These are phyloP conservation scores for Maniola jurtina DNA, from an alignment of 1,140 invertebrate species.

Conservation along the genomic window DNA sequence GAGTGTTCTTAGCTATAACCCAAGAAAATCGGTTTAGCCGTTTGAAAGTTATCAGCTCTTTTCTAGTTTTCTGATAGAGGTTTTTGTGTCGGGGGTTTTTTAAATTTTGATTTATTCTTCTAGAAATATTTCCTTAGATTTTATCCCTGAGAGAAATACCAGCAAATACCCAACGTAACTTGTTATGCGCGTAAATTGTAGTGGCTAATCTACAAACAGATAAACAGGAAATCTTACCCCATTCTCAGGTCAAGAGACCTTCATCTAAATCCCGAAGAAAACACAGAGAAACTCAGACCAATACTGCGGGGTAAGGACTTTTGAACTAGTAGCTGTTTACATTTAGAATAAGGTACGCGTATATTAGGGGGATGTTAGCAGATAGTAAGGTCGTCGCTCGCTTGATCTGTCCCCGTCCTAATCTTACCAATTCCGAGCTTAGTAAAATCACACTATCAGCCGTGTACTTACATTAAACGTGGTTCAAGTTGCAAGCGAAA, in stretches of 20 bases:
- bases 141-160: too few relatives aligned
- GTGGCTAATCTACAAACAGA: too few relatives aligned
- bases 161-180: too few relatives aligned
- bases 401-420: slow-evolving; percentile 32
- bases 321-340: neutral
- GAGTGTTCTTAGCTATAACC: too few relatives aligned
- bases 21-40: too few relatives aligned
- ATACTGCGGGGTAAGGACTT: neutral
- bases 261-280: neutral
- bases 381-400: slow-evolving; percentile 17
- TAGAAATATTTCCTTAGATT: too few relatives aligned
- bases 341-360: neutral
- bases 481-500: slow-evolving; percentile 17
- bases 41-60: too few relatives aligned
- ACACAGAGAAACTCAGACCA: neutral
- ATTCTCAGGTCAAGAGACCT: neutral
- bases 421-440: slow-evolving; percentile 46
- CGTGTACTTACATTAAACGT: slow-evolving; percentile 39
- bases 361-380: slow-evolving; percentile 5
- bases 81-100: too few relatives aligned
- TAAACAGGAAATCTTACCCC: neutral
- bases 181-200: too few relatives aligned
- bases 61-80: too few relatives aligned
- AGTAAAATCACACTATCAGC: slow-evolving; percentile 51
- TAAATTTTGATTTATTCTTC: too few relatives aligned